Evolutionary conservation across 2,797 vertebrate species (phyloP).

Genomic region (Hydrophis major): DNA sequence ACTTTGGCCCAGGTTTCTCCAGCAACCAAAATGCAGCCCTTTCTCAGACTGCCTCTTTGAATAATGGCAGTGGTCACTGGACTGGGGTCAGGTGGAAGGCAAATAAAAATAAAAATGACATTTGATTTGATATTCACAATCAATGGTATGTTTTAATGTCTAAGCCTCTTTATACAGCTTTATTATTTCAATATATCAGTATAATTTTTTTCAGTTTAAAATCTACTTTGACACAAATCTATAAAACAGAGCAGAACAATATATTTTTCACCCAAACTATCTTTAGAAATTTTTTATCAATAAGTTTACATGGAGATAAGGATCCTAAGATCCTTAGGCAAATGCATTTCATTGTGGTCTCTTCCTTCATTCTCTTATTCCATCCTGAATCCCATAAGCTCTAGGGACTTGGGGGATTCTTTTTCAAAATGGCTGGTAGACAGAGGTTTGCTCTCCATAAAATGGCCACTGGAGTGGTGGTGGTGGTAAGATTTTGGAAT

Average conservation of each 20-base stretch:
- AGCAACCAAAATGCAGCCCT: constrained; percentile 85
- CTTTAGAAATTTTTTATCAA: background rate
- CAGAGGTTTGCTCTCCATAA: too few species aligned
- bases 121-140: background rate
- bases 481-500: background rate
- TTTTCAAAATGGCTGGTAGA: too few species aligned
- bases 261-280: background rate
- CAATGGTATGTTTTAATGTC: background rate
- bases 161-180: background rate
- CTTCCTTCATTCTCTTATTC: background rate
- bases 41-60: constrained; percentile 85
- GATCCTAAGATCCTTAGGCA: background rate
- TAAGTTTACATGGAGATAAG: background rate
- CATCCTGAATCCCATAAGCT: background rate
- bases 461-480: too few species aligned
- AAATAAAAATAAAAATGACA: background rate
- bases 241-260: background rate
- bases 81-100: constrained; percentile 62
- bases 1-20: constrained; percentile 92
- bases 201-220: background rate
- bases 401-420: too few species aligned
- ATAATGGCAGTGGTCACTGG: constrained; percentile 87
- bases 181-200: background rate
- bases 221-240: background rate
- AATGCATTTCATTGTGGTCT: background rate